A percentile compares a stretch with the other conserved stretches of the same genome.
phyloP scores from a whole-genome alignment of 2,888 invertebrate species.

The Caenorhabditis becei region DNA sequence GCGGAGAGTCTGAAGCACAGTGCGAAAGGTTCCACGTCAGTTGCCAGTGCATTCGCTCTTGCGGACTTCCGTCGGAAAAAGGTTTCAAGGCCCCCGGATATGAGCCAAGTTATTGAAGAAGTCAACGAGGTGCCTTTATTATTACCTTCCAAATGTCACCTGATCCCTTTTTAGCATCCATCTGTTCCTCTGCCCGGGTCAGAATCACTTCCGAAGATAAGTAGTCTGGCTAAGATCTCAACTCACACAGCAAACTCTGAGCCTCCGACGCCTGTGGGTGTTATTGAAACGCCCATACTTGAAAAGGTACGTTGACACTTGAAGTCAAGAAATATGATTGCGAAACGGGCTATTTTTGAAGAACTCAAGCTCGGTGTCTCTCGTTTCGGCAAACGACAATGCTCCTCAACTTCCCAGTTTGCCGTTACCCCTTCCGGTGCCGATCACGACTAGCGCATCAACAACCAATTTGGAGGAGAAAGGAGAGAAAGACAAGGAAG shows the following conservation, averaged over 20 bases:
- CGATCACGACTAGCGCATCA: conserved; percentile 58
- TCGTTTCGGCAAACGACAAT: conserved; percentile 57
- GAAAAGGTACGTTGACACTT: conserved; percentile 57
- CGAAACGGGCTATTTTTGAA: conserved; percentile 28
- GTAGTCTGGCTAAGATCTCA: conserved; percentile 48
- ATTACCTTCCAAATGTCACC: too few species aligned
- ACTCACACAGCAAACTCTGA: conserved; percentile 47
- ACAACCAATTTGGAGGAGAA: conserved; percentile 53
- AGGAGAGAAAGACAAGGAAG: conserved; percentile 12
- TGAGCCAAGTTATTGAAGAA: conserved; percentile 57
- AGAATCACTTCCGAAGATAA: conserved; percentile 38
- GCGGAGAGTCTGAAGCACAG: conserved; percentile 64
- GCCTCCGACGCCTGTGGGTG: conserved; percentile 45
- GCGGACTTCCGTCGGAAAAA: conserved; percentile 55
- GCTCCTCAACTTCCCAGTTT: conserved; percentile 62
- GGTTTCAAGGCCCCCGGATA: conserved; percentile 56
- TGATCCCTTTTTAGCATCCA: conserved; percentile 18
- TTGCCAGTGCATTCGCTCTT: conserved; percentile 61
- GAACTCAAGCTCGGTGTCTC: conserved; percentile 61
- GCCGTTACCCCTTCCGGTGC: conserved; percentile 61
- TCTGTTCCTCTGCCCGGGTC: background rate
- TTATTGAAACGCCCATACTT: conserved; percentile 66
- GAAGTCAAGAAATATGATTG: conserved; percentile 21
- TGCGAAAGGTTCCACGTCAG: conserved; percentile 62
- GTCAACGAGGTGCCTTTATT: conserved; percentile 30